Evolutionary conservation across 2,797 vertebrate genomes (phyloP).

Genomic region (Malacoctenus gilli): DNA sequence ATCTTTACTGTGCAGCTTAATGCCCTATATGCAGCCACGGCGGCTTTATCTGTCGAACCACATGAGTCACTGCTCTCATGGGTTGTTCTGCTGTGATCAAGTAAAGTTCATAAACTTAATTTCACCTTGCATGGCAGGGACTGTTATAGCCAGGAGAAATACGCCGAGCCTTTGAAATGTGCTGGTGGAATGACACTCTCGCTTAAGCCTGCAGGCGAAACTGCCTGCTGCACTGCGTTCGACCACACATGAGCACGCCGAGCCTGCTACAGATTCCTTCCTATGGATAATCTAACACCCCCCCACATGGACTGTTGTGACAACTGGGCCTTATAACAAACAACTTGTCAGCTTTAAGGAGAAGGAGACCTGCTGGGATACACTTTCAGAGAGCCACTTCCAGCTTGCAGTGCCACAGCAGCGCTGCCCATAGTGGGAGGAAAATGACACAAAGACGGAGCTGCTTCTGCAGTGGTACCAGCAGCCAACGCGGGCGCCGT

Average conservation of each 20-base stretch:
- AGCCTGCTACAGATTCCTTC: conserved; percentile 40
- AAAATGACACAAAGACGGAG: conserved; percentile 49
- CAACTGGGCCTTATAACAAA: conserved; percentile 30
- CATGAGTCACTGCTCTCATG: conserved; percentile 50
- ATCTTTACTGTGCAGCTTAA: conserved; percentile 3
- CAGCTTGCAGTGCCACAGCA: conserved; percentile 32
- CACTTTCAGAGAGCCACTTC: conserved; percentile 38
- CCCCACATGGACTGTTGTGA: conserved; percentile 6
- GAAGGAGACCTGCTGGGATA: conserved; percentile 17
- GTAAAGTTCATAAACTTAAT: conserved; percentile 64
- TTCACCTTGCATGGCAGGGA: conserved; percentile 61
- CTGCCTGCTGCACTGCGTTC: conserved; percentile 4
- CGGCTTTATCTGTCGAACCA: conserved; percentile 20
- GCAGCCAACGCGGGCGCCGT: conserved; percentile 56
- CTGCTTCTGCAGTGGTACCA: conserved; percentile 38
- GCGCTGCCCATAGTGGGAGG: conserved; percentile 45
- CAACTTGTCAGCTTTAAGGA: no score
- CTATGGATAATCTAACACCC: conserved; percentile 31
- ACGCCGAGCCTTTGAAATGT: conserved; percentile 58
- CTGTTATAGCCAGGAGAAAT: conserved; percentile 54
- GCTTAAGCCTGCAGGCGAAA: conserved; percentile 45
- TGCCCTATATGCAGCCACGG: conserved; percentile 6
- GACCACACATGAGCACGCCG: conserved; percentile 17
- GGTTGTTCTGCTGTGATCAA: conserved; percentile 41
- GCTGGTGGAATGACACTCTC: conserved; percentile 55